Base-by-base conservation (phyloP, 2,888 invertebrate species). In the Pseudanteris insignis region DNA sequence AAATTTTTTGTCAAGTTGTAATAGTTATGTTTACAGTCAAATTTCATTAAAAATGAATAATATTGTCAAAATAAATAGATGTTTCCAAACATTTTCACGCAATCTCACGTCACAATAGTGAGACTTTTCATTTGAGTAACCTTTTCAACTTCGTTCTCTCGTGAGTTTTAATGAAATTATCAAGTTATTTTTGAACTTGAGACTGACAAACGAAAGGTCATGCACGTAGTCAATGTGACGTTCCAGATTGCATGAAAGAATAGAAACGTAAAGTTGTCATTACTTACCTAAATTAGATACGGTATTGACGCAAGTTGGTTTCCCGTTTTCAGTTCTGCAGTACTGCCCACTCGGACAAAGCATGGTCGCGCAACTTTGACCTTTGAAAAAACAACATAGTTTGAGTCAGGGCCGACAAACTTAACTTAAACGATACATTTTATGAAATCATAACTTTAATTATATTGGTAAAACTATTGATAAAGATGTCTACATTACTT, bases 281-380 rank as follows among this genome's bases (percentile, higher is more conserved):
- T 40, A 73, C 76, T 76, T 60, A 78, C 78, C 76, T 30, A 67
- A 66, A 37, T 64, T 68, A n/a, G 70, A 63, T 2, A 67, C 64
- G 2, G 71, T 73, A 47, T 63, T 68, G 34, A 77, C 73, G 33
- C 78, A 79, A 9, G 60, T 72, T 12, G 78, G 72, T 14, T 50
- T 48, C 7, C 75, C 77, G 38, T 75, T 72, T 30, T 75, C 73
- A 1, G 67, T 72, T 53, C 67, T 74, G 58, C 78, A 78, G 38
- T 76, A 76, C 40, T 77, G 71, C 9, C 77, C 75, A 7, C 51
- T 55, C 2, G 70, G 68, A 46, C 78, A 78, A 6, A 74, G 51
- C 43, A 68, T 70, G 7, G 68, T 70, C 1, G 69, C 55, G 33
- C 78, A 78, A 53, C 66, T 74, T 14, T 65, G 63, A 5, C 55